Evolutionary conservation across 2,888 invertebrate species (phyloP), one percentile per base, ranked within the genome.

Genomic region (Elmis aenea): DNA sequence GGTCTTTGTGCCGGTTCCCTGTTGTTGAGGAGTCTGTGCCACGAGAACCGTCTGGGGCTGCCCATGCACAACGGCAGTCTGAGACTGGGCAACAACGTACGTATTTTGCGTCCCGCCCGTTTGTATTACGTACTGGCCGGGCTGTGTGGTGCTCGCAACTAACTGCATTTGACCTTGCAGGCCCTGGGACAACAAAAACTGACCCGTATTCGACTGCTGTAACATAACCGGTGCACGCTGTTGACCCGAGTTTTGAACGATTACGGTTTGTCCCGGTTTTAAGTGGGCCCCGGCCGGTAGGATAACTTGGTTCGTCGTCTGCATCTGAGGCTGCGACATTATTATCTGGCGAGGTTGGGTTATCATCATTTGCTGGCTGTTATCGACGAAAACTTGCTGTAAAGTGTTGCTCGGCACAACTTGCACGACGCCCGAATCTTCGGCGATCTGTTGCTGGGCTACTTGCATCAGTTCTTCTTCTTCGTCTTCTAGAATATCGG

Each of bases 401-500:
- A 60, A 39, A 13, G 26, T 25, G 30, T 33, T 44, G 23, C 40
- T 44, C 40, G 46, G 27, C 26, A 45, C 13, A 36, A 48, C 35
- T 39, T 54, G 55, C 5, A 51, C 55, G 27, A 47, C 34, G 10
- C 32, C 33, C n/a, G 42, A n/a, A 11, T 46, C 46, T 33, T 47
- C 47, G 10, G 26, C 38, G 15, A 32, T 27, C 11, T 38, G 42
- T 25, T 61, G 59, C 40, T 63, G 61, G 40, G 69, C 58, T 31
- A 68, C 57, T 46, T 72, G 71, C 41, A 64, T 51, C 18, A 46
- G 46, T 31, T 69, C 69, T 31, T 74, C 72, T 11, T 86, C 85
- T 59, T 88, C 89, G 52, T 88, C 89, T 58, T 87, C 87, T 10
- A 89, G 71, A 27, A 86, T 85, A 18, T 87, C 87, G 0, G 88